Conservation (phyloP, 2,888 invertebrate genomes). For the Formica aserva region DNA sequence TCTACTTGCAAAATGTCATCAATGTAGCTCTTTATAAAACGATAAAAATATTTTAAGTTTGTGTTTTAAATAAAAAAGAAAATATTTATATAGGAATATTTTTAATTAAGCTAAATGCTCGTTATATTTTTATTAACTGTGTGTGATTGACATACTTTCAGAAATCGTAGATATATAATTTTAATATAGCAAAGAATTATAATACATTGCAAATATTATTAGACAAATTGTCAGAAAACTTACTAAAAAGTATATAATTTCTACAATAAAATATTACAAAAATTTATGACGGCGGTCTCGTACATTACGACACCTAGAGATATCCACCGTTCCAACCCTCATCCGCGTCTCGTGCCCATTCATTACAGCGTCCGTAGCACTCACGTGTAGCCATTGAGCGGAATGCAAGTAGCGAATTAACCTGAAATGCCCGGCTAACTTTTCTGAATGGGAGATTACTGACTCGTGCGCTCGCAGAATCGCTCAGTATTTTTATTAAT, state of each 20-base stretch:
- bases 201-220: slow-evolving; percentile 6
- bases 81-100: not conserved
- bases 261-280: not conserved
- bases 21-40: slow-evolving; percentile 3
- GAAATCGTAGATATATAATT: not conserved
- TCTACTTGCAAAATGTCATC: slow-evolving; percentile 16
- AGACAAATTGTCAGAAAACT: not conserved
- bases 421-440: slow-evolving; percentile 78
- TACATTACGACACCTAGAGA: slow-evolving; percentile 36
- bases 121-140: not conserved
- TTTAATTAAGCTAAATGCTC: not conserved
- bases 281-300: not conserved
- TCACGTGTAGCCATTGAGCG: slow-evolving; percentile 75
- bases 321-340: slow-evolving; percentile 39
- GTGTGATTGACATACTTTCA: not conserved
- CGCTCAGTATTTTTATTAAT: slow-evolving; percentile 28
- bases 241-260: not conserved
- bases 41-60: not conserved
- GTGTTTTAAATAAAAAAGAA: not conserved
- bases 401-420: slow-evolving; percentile 79
- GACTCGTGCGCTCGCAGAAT: slow-evolving; percentile 43
- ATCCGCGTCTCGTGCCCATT: slow-evolving; percentile 68
- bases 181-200: not conserved
- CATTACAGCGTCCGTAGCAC: slow-evolving; percentile 70
- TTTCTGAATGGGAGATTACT: slow-evolving; percentile 74